Conservation (phyloP, 2,797 vertebrate genomes). For the Pelodytes ibericus region DNA sequence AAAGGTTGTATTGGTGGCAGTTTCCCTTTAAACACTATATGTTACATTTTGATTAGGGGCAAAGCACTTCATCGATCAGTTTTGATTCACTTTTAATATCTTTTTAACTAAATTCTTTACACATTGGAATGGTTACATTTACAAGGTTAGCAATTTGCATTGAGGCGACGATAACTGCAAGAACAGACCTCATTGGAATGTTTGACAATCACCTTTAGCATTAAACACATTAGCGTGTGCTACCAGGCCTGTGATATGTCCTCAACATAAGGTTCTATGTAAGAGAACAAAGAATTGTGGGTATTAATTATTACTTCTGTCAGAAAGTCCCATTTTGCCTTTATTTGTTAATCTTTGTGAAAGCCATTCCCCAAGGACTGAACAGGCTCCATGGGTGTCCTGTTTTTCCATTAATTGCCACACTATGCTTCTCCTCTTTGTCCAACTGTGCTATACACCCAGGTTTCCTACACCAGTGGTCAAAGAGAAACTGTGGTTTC, state of each 20-base stretch:
- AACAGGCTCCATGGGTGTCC: conserved; percentile 62
- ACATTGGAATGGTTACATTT: too few species aligned
- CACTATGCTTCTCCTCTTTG: conserved; percentile 61
- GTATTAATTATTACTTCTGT: conserved; percentile 53
- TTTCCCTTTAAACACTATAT: too few species aligned
- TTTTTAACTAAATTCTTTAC: too few species aligned
- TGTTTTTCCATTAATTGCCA: conserved; percentile 65
- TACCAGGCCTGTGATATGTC: conserved; percentile 31
- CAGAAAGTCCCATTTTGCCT: conserved; percentile 62
- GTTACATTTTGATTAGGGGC: too few species aligned
- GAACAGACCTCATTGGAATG: too few species aligned
- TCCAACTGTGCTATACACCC: conserved; percentile 58
- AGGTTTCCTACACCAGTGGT: conserved; percentile 64
- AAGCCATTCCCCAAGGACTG: conserved; percentile 64
- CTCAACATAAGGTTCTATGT: conserved; percentile 39
- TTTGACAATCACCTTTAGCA: too few species aligned
- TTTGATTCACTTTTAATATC: too few species aligned
- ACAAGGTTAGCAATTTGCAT: too few species aligned
- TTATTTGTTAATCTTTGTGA: conserved; percentile 67
- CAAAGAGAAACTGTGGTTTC: conserved; percentile 67
- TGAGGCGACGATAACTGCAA: too few species aligned
- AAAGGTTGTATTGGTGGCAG: too few species aligned
- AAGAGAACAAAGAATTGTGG: conserved; percentile 35
- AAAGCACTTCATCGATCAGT: too few species aligned
- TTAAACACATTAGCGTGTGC: too few species aligned